Conservation (phyloP, 2,113 vertebrate species). For the Chaetodon trifascialis region DNA sequence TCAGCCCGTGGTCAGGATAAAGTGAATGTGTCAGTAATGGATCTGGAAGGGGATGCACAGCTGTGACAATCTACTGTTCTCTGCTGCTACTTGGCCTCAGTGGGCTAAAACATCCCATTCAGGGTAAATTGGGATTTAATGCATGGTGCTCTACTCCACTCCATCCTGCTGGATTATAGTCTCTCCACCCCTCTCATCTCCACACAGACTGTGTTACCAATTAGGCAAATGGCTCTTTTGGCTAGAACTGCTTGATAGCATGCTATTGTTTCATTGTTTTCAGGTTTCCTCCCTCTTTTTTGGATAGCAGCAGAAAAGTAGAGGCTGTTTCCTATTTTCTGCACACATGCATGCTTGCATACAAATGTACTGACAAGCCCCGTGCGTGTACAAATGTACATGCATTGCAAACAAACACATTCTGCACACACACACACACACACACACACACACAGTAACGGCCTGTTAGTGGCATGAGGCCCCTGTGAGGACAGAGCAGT, state of each 20-base stretch:
- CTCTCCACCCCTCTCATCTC: constrained; percentile 61
- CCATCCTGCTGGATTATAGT: constrained; percentile 73
- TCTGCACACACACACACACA: not conserved
- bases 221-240: constrained; percentile 78
- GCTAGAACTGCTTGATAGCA: constrained; percentile 41
- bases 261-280: constrained; percentile 44
- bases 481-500: not conserved
- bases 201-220: constrained; percentile 62
- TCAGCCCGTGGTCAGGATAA: constrained; percentile 23
- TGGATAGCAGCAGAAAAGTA: not conserved
- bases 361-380: not conserved
- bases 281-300: not conserved
- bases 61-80: constrained; percentile 47
- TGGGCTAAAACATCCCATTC: constrained; percentile 61
- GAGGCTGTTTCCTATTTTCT: not conserved
- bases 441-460: not conserved
- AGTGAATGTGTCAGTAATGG: constrained; percentile 42
- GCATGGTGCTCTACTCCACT: constrained; percentile 48
- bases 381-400: not conserved
- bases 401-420: not conserved
- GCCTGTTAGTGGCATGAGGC: not conserved
- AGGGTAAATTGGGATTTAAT: constrained; percentile 72
- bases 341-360: not conserved
- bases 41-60: constrained; percentile 41
- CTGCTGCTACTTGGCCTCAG: constrained; percentile 47